Evolutionary conservation across 2,888 invertebrate species (phyloP), one percentile per base, ranked within the genome.

Genomic region (Xestia c-nigrum): DNA sequence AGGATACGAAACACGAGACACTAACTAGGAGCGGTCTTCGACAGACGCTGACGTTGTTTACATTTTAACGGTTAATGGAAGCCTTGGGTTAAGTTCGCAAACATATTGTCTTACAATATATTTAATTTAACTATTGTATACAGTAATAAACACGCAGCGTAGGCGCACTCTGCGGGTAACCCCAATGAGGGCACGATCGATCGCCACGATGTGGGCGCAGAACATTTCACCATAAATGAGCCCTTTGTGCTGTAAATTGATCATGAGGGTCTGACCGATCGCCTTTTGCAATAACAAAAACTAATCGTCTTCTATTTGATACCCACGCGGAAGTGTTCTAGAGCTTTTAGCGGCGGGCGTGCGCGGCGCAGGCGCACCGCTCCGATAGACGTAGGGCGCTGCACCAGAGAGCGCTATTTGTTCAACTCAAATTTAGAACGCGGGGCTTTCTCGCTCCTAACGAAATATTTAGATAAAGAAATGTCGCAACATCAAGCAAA

Each of bases 201-300:
- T 95, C 87, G 92, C 84, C 87, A 84, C 80, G 81, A 94, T 94
- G 96, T 96, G 96, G 95, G 96, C 93, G 94, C 89, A 84, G 87
- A 89, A 88, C 90, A 90, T 91, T 83, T 91, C 92, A 90, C 91
- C 88, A 90, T 92, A 94, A 95, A 95, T 92, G 94, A 95, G 93
- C 95, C 94, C 94, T 96, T 96, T 96, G 95, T 96, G 89, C 89
- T 87, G 88, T 94, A 93, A 94, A 96, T 96, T 95, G 93, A 91
- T 92, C 91, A 95, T 94, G 92, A 94, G 94, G 95, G 95, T 90
- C 90, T 93, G 92, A 93, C 91, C 93, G 93, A 94, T 94, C 92
- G 94, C 93, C 94, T 93, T 94, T 95, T 93, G 94, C 95, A 94
- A 93, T 94, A 93, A 91, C 91, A 90, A 92, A 92, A 93, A 90